phyloP scores from a whole-genome alignment of 2,888 invertebrate genomes.

The Hypomecis atomaria region DNA sequence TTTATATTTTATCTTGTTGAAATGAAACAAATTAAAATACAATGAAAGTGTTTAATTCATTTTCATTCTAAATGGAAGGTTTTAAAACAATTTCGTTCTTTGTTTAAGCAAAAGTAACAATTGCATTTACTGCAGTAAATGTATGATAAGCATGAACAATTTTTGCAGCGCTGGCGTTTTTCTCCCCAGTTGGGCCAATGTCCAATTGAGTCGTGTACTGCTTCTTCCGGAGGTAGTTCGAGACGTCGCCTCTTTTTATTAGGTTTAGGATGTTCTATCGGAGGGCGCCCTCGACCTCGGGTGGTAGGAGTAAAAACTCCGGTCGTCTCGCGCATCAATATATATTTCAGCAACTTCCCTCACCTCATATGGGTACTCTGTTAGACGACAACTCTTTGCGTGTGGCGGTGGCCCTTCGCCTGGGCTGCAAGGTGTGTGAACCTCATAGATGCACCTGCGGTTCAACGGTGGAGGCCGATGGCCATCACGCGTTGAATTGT shows the following conservation, averaged over 20 bases:
- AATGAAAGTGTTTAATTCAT: background rate
- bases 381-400: no score
- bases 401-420: no score
- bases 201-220: background rate
- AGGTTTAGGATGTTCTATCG: background rate
- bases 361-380: no score
- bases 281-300: slow-evolving; percentile 37
- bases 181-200: background rate
- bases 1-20: background rate
- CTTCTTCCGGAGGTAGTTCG: slow-evolving; percentile 1
- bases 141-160: background rate
- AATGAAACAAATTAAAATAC: background rate
- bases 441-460: no score
- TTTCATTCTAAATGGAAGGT: background rate
- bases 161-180: background rate
- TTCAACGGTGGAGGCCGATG: no score
- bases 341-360: no score
- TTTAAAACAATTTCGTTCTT: slow-evolving; percentile 23
- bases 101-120: slow-evolving; percentile 16
- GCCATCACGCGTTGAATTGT: no score
- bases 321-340: slow-evolving; percentile 29
- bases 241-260: slow-evolving; percentile 1
- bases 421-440: no score
- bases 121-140: background rate
- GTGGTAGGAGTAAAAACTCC: slow-evolving; percentile 37